Evolutionary conservation across 1,140 invertebrate genomes (phyloP).

Genomic region (Formica exsecta): DNA sequence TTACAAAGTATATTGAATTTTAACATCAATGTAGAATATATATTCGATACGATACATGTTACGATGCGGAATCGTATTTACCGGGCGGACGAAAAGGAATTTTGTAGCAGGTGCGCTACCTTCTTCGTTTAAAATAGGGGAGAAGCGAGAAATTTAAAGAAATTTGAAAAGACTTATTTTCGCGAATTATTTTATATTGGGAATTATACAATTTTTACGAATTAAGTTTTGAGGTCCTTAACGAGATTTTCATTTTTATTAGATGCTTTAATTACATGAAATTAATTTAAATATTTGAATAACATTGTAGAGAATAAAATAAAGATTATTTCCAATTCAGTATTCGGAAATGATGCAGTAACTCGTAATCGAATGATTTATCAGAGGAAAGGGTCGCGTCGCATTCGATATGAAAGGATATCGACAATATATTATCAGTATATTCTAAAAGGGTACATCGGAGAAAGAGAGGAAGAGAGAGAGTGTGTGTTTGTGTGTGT

Average conservation of each 20-base stretch:
- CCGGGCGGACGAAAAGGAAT: not conserved
- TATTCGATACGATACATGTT: too few relatives aligned
- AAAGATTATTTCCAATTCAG: conserved; percentile 30
- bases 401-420: conserved; percentile 33
- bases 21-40: not conserved
- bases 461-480: too few relatives aligned
- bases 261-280: too few relatives aligned
- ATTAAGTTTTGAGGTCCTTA: not conserved
- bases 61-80: too few relatives aligned
- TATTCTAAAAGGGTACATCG: conserved; percentile 13
- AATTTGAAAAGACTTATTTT: not conserved
- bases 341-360: not conserved
- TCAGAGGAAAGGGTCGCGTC: conserved; percentile 13
- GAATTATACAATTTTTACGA: not conserved
- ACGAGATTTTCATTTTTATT: not conserved
- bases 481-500: not conserved
- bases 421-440: conserved; percentile 40
- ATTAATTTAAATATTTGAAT: not conserved
- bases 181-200: not conserved
- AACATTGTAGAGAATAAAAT: not conserved
- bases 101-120: not conserved
- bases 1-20: not conserved
- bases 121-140: not conserved
- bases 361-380: conserved; percentile 24
- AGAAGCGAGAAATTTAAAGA: not conserved